Conservation (phyloP, 1,140 invertebrate species). For the Trinorchestia longiramus region DNA sequence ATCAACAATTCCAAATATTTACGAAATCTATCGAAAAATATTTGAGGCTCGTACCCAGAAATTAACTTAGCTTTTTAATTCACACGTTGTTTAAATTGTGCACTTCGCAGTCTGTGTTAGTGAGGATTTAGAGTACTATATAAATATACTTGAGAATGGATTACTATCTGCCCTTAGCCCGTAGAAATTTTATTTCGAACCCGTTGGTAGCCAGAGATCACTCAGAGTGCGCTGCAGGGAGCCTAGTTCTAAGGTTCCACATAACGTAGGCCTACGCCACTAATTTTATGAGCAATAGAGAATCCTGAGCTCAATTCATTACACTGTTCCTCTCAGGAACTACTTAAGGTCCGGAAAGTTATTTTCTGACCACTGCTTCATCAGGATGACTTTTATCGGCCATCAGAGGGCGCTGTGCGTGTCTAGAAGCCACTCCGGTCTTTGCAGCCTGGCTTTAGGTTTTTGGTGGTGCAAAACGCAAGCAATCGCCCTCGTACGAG, state of each 20-base stretch:
- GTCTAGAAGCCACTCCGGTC: not conserved
- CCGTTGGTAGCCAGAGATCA: not conserved
- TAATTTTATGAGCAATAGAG: conserved; percentile 26
- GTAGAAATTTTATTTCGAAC: not conserved
- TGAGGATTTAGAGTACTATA: not conserved
- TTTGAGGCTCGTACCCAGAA: too few species aligned
- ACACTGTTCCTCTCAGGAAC: conserved; percentile 32
- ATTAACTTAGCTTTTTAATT: too few species aligned
- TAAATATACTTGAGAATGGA: not conserved
- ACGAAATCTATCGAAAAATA: too few species aligned
- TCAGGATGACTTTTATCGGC: conserved; percentile 18
- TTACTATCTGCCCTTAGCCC: not conserved
- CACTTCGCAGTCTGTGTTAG: too few species aligned
- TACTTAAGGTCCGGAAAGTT: conserved; percentile 21
- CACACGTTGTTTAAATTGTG: too few species aligned
- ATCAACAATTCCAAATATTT: too few species aligned
- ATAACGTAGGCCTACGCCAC: not conserved
- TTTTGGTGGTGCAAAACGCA: conserved; percentile 15
- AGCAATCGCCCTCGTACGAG: not conserved
- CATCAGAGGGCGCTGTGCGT: conserved; percentile 43
- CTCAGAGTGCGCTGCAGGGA: not conserved
- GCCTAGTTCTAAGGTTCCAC: not conserved
- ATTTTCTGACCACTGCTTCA: conserved; percentile 25
- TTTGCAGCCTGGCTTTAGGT: not conserved
- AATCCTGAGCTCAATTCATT: conserved; percentile 14